Evolutionary conservation across 2,797 vertebrate genomes (phyloP).

Genomic region (Notolabrus celidotus): DNA sequence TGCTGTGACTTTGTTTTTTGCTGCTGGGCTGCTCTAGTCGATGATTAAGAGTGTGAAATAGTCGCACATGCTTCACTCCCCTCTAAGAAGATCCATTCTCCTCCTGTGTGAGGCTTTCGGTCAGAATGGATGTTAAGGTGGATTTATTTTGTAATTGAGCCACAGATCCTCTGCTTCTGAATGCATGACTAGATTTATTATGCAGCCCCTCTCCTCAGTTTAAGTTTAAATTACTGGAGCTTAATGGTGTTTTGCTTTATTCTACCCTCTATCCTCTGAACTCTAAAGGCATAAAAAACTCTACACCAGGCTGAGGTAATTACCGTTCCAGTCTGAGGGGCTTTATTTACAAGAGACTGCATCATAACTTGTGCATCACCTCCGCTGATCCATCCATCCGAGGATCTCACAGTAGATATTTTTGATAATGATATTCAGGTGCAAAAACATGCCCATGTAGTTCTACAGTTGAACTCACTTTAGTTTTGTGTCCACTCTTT

Average conservation of each 20-base stretch:
- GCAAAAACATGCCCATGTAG: no score
- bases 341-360: neutral
- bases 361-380: neutral
- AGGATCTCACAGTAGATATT: neutral
- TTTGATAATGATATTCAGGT: neutral
- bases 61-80: no score
- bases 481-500: neutral
- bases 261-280: neutral
- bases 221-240: neutral
- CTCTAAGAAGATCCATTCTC: neutral
- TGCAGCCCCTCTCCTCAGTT: neutral
- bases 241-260: neutral
- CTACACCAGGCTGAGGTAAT: neutral
- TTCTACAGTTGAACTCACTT: neutral
- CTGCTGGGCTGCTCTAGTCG: neutral
- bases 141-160: neutral
- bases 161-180: neutral
- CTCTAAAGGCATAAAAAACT: neutral
- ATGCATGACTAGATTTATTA: neutral
- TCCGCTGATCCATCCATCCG: neutral
- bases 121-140: neutral
- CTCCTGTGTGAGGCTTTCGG: neutral
- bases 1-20: neutral
- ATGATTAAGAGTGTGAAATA: neutral
- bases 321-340: neutral